phyloP scores from a whole-genome alignment of 2,888 invertebrate species.

The Acleris literana region DNA sequence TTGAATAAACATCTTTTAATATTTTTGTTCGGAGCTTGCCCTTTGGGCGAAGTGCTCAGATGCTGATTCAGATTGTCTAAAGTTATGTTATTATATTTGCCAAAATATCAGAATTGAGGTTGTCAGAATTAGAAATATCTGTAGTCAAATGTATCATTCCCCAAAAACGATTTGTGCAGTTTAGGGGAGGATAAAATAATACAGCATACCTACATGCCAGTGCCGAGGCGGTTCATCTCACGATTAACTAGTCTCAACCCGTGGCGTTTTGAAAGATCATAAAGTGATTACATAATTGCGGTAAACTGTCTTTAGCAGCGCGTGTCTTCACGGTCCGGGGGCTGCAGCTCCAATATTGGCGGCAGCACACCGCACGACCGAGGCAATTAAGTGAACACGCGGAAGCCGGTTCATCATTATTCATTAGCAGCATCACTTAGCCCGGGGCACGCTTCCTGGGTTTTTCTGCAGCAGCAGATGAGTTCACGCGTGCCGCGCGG shows the following conservation, averaged over 20 bases:
- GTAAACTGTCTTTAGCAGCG: constrained; percentile 49
- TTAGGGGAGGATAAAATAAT: too few species aligned
- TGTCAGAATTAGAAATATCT: too few species aligned
- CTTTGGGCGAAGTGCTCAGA: too few species aligned
- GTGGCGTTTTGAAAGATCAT: constrained; percentile 41
- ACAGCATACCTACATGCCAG: too few species aligned
- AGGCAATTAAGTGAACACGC: constrained; percentile 66
- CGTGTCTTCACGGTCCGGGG: constrained; percentile 55
- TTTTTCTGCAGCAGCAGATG: constrained; percentile 61
- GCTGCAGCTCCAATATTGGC: constrained; percentile 35
- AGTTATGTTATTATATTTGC: too few species aligned
- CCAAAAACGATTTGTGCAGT: too few species aligned
- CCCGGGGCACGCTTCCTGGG: constrained; percentile 64
- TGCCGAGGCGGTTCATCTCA: background rate
- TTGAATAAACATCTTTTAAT: too few species aligned
- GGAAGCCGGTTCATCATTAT: constrained; percentile 73
- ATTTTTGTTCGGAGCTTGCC: too few species aligned
- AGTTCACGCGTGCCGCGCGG: constrained; percentile 59
- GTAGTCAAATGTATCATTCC: too few species aligned
- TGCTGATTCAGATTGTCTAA: too few species aligned
- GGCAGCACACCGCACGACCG: constrained; percentile 37
- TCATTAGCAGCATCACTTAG: constrained; percentile 71
- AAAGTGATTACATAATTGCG: constrained; percentile 45
- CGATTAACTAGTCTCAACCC: constrained; percentile 27
- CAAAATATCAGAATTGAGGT: too few species aligned